Percentiles rank a stretch among this genome's conserved stretches.
These are phyloP conservation scores for Acropternis orthonyx DNA, from an alignment of 2,797 vertebrate species.

Conservation along the genomic window DNA sequence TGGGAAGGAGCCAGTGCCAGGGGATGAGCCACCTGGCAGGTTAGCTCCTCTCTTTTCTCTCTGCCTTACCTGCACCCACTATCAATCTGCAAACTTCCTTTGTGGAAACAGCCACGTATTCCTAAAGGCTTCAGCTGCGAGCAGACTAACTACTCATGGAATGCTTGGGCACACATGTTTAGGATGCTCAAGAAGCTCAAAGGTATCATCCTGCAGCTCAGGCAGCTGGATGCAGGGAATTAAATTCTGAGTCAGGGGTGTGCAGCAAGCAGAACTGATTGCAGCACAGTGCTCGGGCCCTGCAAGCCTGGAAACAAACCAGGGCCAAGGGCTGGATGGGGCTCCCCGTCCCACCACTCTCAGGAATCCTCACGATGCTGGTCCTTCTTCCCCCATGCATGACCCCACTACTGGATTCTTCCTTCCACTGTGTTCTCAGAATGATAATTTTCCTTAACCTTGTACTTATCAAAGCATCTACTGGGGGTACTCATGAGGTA, in stretches of 20 bases:
- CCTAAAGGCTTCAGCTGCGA: background rate
- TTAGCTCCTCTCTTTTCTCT: background rate
- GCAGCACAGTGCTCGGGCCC: background rate
- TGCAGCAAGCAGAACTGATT: background rate
- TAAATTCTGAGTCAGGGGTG: fast-evolving
- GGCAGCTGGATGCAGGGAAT: background rate
- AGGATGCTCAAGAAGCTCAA: background rate
- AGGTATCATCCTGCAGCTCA: background rate
- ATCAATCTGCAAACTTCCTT: background rate
- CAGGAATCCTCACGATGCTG: background rate
- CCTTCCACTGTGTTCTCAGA: background rate
- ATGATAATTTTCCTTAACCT: background rate
- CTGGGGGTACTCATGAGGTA: background rate
- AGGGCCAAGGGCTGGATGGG: background rate
- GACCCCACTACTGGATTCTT: background rate
- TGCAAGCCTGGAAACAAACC: background rate
- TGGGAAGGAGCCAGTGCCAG: background rate
- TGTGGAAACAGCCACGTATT: background rate
- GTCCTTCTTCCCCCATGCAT: background rate
- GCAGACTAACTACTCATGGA: background rate
- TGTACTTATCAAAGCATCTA: background rate
- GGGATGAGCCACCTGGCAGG: background rate
- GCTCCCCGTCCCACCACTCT: background rate
- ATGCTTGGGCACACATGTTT: background rate
- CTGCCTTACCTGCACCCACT: background rate